phyloP scores from a whole-genome alignment of 2,888 invertebrate species.

The Drosophila neonasuta region DNA sequence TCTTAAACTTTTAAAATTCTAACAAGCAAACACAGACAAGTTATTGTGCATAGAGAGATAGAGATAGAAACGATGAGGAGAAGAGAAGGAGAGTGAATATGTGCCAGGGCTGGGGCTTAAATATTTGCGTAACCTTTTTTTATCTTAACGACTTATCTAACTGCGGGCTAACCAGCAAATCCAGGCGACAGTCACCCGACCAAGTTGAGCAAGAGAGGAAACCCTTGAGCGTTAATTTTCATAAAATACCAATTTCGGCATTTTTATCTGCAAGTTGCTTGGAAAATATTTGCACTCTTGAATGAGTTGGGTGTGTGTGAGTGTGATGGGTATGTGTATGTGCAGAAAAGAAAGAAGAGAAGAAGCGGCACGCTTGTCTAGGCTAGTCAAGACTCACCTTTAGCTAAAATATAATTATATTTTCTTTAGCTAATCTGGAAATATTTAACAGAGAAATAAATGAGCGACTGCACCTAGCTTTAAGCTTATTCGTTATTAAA shows the following conservation, averaged over 20 bases:
- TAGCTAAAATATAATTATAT: conserved; percentile 42
- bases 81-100: neutral
- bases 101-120: conserved; percentile 39
- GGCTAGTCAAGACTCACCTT: conserved; percentile 23
- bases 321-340: conserved; percentile 11
- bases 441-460: conserved; percentile 40
- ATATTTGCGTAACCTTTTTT: conserved; percentile 72
- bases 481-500: neutral
- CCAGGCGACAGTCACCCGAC: conserved; percentile 12
- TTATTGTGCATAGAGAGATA: conserved; percentile 21
- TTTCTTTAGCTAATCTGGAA: conserved; percentile 29
- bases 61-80: neutral
- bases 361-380: neutral
- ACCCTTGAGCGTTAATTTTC: conserved; percentile 74
- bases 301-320: conserved; percentile 2
- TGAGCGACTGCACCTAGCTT: neutral
- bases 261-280: conserved; percentile 49
- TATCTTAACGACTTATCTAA: conserved; percentile 71
- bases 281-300: conserved; percentile 35
- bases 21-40: conserved; percentile 44
- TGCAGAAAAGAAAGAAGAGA: neutral
- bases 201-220: conserved; percentile 22
- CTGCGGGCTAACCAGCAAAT: conserved; percentile 41
- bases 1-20: conserved; percentile 64
- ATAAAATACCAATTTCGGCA: conserved; percentile 74